Evolutionary conservation across 2,888 invertebrate genomes (phyloP).

Genomic region (Choreutis nemorana): DNA sequence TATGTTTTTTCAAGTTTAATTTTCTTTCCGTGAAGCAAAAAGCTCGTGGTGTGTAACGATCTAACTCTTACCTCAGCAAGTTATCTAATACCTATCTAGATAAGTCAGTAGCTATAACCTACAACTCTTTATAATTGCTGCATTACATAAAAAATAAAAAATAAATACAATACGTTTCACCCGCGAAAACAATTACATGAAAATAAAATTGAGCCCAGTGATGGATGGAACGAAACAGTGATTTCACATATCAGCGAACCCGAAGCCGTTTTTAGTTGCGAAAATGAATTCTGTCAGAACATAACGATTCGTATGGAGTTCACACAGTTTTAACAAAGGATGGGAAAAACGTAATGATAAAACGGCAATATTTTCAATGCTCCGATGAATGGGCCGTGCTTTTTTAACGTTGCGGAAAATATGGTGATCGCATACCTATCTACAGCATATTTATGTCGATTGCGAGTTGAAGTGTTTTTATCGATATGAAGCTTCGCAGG

Average conservation of each 20-base stretch:
- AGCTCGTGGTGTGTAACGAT: too few relatives aligned
- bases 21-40: too few relatives aligned
- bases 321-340: conserved; percentile 22
- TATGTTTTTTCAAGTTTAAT: too few relatives aligned
- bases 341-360: conserved; percentile 45
- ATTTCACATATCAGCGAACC: conserved; percentile 46
- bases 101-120: too few relatives aligned
- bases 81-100: too few relatives aligned
- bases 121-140: too few relatives aligned
- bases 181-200: conserved; percentile 7
- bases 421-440: conserved; percentile 23
- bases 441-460: too few relatives aligned
- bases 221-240: conserved; percentile 26
- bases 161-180: conserved; percentile 5
- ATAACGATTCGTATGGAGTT: conserved; percentile 26
- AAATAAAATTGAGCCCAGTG: conserved; percentile 8
- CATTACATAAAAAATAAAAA: too few relatives aligned
- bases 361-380: conserved; percentile 56
- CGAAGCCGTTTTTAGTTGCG: conserved; percentile 34
- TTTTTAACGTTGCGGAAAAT: conserved; percentile 50
- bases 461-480: too few relatives aligned
- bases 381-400: conserved; percentile 43
- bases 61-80: too few relatives aligned
- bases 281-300: conserved; percentile 50
- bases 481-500: too few relatives aligned